Conservation (phyloP, 2,888 invertebrate genomes). For the Nyleta sp. region DNA sequence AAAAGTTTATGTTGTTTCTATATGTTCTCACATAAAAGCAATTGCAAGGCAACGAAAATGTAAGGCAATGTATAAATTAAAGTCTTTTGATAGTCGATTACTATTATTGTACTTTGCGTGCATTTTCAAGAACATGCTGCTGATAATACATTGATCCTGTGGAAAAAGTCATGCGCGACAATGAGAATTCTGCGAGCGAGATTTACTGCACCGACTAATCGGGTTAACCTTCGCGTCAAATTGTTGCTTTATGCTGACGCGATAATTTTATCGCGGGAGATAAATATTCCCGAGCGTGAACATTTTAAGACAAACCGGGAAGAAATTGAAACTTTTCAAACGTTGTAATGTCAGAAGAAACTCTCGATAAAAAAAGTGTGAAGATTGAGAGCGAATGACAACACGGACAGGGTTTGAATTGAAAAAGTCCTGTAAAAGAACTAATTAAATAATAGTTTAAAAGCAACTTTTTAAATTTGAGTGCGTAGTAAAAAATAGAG, state of each 20-base stretch:
- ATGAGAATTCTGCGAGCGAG: conserved; percentile 7
- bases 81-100: too few species aligned
- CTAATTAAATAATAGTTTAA: too few species aligned
- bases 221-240: conserved; percentile 13
- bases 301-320: not conserved
- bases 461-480: too few species aligned
- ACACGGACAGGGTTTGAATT: too few species aligned
- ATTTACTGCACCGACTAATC: conserved; percentile 11
- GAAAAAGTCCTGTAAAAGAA: too few species aligned
- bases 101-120: not conserved
- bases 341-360: not conserved
- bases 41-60: too few species aligned
- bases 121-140: conserved; percentile 1
- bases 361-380: not conserved
- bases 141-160: conserved; percentile 1
- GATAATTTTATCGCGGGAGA: conserved; percentile 10
- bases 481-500: too few species aligned
- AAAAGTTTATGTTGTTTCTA: too few species aligned
- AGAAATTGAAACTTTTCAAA: not conserved
- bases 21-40: too few species aligned
- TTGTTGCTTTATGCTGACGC: conserved; percentile 14
- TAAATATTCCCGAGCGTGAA: not conserved
- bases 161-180: conserved; percentile 1
- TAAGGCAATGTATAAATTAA: too few species aligned
- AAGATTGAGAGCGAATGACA: too few species aligned